Base-by-base conservation (phyloP, 2,797 vertebrate genomes). In the Xiphorhynchus erythropygius region DNA sequence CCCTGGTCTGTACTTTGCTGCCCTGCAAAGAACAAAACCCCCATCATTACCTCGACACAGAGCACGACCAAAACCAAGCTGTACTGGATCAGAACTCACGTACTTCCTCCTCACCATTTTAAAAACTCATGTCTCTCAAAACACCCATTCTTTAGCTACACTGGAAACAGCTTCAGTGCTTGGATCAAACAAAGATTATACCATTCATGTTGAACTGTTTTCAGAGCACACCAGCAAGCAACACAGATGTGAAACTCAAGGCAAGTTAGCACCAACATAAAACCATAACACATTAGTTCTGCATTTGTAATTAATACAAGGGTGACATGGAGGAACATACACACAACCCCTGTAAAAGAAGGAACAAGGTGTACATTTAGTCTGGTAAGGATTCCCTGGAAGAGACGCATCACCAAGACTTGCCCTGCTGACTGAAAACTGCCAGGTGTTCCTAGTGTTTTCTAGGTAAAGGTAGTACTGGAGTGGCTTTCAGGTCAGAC, bases 1-100 rank as follows among this genome's bases (percentile, higher is more conserved):
- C 99, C 88, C 99, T 98, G 55, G 99, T 99, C 97, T 99, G 99
- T 27, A 99, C 98, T 97, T 99, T 99, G 98, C 99, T 99, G 97
- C 99, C 99, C 99, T 99, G 98, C 16, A 97, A 97, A 41, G 85
- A 87, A 88, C 13, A 89, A 95, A 84, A 6, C 5, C 3, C 17
- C 5, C 21, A 25, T 76, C 1, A 5, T 57, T 59, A 94, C 12
- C 52, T 23, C 74, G 10, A 11, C 71, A 57, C 18, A n/a, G 24
- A 1, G 5, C 6, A 79, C 6, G 5, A 28, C 44, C 62, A 4
- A 53, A 82, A 62, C 0, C 44, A 49, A 23, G 21, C 5, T n/a
- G 35, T 37, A n/a, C 4, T 5, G 18, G 12, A 62, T 63, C 47
- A 69, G 1, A 68, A 63, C 69, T 91, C 73, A 9, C 42, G 69